Percentiles rank a stretch among this genome's conserved stretches.
phyloP scores from a whole-genome alignment of 2,888 invertebrate genomes.

The Drosophila koepferae region DNA sequence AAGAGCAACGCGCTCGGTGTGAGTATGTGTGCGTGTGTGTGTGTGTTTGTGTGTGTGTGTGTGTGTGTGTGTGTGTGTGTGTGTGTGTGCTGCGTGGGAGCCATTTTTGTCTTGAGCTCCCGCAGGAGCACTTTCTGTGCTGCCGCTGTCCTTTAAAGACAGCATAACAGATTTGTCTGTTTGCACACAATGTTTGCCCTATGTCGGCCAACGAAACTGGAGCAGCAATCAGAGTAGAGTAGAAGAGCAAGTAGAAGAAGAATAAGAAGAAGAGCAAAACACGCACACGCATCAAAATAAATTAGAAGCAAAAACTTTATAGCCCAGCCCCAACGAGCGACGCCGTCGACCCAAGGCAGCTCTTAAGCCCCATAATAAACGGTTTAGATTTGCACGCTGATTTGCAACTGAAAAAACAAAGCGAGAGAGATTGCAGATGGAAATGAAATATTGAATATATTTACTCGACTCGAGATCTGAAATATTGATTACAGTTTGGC shows the following conservation, averaged over 20 bases:
- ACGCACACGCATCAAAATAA: constrained; percentile 13
- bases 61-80: constrained; percentile 18
- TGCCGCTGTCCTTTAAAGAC: constrained; percentile 48
- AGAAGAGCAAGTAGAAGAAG: background rate
- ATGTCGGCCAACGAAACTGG: constrained; percentile 61
- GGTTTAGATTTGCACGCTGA: constrained; percentile 8
- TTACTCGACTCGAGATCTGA: background rate
- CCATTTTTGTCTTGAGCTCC: constrained; percentile 56
- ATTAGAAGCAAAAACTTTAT: constrained; percentile 12
- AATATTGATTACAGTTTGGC: background rate
- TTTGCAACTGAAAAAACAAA: background rate
- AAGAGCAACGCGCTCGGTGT: constrained; percentile 49
- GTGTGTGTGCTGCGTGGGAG: constrained; percentile 29
- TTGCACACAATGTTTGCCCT: constrained; percentile 49
- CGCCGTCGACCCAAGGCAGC: background rate
- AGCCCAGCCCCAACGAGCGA: background rate
- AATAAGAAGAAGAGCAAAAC: background rate
- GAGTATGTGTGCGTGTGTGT: constrained; percentile 14
- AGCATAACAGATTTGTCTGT: constrained; percentile 50
- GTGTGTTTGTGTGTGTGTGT: constrained; percentile 17
- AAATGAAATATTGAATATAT: background rate
- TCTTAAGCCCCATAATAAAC: background rate
- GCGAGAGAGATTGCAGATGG: no score
- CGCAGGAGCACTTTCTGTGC: constrained; percentile 43
- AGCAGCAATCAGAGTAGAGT: constrained; percentile 51